phyloP scores from a whole-genome alignment of 2,113 vertebrate species.

The Mormoops blainvillei region DNA sequence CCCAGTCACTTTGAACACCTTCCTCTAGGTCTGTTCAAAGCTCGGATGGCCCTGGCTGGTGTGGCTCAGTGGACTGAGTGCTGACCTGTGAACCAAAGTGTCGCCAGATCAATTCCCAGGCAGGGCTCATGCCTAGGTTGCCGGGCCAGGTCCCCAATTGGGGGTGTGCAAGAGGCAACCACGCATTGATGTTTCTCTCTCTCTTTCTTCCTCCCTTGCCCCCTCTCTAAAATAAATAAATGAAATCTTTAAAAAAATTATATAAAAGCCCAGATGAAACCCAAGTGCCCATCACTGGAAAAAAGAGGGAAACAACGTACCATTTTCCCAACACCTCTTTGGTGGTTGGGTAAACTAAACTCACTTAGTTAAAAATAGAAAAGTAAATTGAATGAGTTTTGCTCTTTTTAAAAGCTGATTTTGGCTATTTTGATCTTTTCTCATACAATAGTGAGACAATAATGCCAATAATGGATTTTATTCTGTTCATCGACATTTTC shows the following conservation, averaged over 20 bases:
- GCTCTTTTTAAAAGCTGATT: not conserved
- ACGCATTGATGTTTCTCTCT: too few relatives aligned
- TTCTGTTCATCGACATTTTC: constrained; percentile 54
- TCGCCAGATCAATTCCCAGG: too few relatives aligned
- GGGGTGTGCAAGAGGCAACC: too few relatives aligned
- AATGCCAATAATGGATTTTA: not conserved
- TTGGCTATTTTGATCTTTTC: constrained; percentile 36
- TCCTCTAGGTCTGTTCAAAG: not conserved
- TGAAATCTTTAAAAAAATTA: too few relatives aligned
- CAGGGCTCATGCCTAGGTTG: too few relatives aligned
- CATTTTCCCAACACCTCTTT: not conserved
- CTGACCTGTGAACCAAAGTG: too few relatives aligned
- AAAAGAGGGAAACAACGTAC: not conserved
- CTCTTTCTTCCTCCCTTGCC: too few relatives aligned
- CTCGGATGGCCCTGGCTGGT: not conserved
- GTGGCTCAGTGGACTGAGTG: too few relatives aligned
- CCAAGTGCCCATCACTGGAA: not conserved
- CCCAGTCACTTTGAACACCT: not conserved
- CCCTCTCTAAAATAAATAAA: too few relatives aligned
- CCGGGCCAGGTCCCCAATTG: too few relatives aligned
- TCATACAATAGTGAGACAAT: not conserved
- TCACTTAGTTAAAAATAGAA: not conserved
- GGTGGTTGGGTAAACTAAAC: constrained; percentile 19
- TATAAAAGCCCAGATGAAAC: not conserved
- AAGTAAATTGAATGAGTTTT: constrained; percentile 25